Evolutionary conservation across 2,113 vertebrate species (phyloP).

Genomic region (Ancistrus triradiatus): DNA sequence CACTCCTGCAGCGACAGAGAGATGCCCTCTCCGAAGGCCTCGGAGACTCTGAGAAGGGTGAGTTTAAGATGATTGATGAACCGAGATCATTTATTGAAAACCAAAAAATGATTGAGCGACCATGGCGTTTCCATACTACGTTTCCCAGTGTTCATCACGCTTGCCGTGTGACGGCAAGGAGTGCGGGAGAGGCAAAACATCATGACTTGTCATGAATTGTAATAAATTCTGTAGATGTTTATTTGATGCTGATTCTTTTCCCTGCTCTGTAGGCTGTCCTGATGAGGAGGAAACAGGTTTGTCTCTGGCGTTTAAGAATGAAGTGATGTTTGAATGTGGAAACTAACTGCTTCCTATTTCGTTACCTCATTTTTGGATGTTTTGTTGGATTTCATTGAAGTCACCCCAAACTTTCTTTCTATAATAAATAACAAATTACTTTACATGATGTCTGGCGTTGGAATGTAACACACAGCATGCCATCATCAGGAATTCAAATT

Average conservation of each 20-base stretch:
- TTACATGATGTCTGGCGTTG: too few species aligned
- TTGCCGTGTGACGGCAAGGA: too few species aligned
- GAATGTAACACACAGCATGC: too few species aligned
- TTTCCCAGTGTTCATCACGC: too few species aligned
- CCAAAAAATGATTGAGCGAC: too few species aligned
- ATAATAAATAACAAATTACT: too few species aligned
- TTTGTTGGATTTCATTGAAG: background rate
- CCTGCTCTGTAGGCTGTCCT: slow-evolving; percentile 60
- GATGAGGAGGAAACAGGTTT: slow-evolving; percentile 70
- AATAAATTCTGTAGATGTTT: too few species aligned
- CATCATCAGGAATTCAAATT: too few species aligned
- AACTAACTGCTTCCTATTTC: slow-evolving; percentile 27
- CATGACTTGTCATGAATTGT: too few species aligned
- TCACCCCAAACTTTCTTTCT: background rate
- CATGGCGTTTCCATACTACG: too few species aligned
- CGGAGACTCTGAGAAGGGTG: slow-evolving; percentile 69
- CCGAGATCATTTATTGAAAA: too few species aligned
- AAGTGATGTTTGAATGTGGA: slow-evolving; percentile 7
- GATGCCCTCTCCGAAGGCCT: slow-evolving; percentile 58
- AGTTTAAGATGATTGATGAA: slow-evolving; percentile 9
- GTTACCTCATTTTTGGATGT: background rate
- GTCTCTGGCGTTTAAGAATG: slow-evolving; percentile 48
- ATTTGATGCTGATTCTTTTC: slow-evolving; percentile 47
- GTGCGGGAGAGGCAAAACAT: too few species aligned
- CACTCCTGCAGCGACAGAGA: slow-evolving; percentile 58